These are phyloP conservation scores for Hydrotaea cyrtoneurina DNA, from an alignment of 2,888 invertebrate species.

Conservation along the genomic window DNA sequence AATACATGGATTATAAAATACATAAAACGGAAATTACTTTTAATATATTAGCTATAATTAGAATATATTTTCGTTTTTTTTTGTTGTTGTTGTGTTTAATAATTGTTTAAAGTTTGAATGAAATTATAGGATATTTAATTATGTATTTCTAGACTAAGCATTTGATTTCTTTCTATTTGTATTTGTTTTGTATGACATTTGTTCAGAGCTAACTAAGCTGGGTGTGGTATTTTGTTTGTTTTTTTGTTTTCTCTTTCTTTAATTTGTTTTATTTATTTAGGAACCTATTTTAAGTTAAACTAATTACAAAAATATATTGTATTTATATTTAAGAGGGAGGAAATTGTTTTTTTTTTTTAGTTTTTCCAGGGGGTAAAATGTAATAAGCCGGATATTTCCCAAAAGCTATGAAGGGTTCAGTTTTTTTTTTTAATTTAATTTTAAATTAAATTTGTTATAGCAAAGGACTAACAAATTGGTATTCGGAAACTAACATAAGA, in stretches of 20 bases:
- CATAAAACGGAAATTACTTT: background rate
- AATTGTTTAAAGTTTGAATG: background rate
- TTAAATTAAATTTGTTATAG: too few species aligned
- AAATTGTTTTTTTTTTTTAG: background rate
- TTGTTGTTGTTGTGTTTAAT: background rate
- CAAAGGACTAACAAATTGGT: too few species aligned
- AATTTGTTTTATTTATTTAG: background rate
- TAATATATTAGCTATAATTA: background rate
- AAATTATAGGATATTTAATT: background rate
- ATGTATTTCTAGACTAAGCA: background rate
- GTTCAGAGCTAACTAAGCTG: constrained; percentile 19
- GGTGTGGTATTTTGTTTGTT: background rate
- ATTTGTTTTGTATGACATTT: background rate
- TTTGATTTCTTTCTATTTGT: background rate
- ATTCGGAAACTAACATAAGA: too few species aligned
- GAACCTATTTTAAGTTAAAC: constrained; percentile 12
- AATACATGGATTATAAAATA: background rate
- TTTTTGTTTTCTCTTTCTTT: background rate
- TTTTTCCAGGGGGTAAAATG: background rate
- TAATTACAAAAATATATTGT: background rate
- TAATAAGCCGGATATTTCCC: too few species aligned
- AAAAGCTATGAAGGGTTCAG: too few species aligned
- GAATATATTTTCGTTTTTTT: background rate
- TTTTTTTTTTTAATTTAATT: too few species aligned
- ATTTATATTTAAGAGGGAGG: background rate